These are phyloP conservation scores for Beaufortia kweichowensis DNA, from an alignment of 2,113 vertebrate species.

Conservation along the genomic window DNA sequence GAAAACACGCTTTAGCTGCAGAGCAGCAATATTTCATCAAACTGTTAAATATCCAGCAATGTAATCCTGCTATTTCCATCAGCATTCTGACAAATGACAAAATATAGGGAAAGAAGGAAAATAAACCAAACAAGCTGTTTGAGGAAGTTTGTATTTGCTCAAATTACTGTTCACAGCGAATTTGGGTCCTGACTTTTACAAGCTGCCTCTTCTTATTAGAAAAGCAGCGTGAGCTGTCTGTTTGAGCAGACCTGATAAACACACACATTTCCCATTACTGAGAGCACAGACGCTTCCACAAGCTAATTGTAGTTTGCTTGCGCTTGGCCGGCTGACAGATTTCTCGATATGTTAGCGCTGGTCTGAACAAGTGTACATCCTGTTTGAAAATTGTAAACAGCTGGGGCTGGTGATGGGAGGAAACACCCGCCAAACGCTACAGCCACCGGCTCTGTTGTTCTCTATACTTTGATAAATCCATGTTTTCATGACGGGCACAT, in stretches of 20 bases:
- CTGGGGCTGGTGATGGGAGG: background rate
- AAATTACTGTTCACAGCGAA: conserved; percentile 17
- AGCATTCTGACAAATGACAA: background rate
- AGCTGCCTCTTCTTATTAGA: conserved; percentile 27
- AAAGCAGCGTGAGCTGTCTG: conserved; percentile 19
- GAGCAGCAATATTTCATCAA: background rate
- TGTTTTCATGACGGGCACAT: background rate
- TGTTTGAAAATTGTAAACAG: conserved; percentile 29
- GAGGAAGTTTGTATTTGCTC: conserved; percentile 14
- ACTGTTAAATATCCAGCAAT: background rate
- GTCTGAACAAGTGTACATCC: conserved; percentile 11
- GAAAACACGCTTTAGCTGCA: background rate
- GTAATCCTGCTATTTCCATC: background rate
- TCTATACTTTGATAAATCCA: conserved; percentile 6
- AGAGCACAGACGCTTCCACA: conserved; percentile 28
- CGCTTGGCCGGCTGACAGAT: conserved; percentile 20
- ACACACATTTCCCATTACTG: conserved; percentile 32
- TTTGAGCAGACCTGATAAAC: conserved; percentile 35
- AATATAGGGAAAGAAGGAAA: background rate
- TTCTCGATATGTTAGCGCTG: conserved; percentile 17
- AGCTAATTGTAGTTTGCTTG: conserved; percentile 43
- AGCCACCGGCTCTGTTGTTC: background rate
- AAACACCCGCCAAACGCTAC: background rate
- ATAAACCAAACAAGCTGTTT: background rate
- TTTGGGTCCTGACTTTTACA: conserved; percentile 21